Evolutionary conservation across 1,140 invertebrate genomes (phyloP).

Genomic region (Heliconius nattereri): DNA sequence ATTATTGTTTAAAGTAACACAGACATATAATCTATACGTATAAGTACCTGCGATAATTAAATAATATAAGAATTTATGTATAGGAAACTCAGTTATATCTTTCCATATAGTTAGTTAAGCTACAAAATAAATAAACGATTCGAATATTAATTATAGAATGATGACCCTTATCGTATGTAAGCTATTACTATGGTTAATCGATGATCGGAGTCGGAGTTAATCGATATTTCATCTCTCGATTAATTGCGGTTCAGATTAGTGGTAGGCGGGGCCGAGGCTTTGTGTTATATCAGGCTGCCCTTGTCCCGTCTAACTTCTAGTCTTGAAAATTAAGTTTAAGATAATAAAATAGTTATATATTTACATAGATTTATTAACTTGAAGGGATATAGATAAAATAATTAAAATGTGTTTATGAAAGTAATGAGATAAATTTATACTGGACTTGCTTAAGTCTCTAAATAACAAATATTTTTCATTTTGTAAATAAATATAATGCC

Average conservation of each 20-base stretch:
- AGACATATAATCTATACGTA: background rate
- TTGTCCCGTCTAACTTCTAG: slow-evolving; percentile 49
- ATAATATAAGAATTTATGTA: background rate
- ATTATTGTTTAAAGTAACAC: background rate
- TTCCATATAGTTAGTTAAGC: background rate
- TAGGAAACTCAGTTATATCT: background rate
- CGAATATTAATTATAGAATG: slow-evolving; percentile 9
- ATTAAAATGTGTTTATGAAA: too few relatives aligned
- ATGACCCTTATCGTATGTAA: slow-evolving; percentile 11
- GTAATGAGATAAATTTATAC: too few relatives aligned
- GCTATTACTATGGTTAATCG: slow-evolving; percentile 39
- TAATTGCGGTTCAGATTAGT: slow-evolving; percentile 71
- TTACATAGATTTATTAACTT: background rate
- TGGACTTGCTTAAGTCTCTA: too few relatives aligned
- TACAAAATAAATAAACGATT: background rate
- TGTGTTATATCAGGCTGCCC: slow-evolving; percentile 60
- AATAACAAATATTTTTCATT: too few relatives aligned
- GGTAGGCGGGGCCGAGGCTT: slow-evolving; percentile 62
- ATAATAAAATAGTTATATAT: background rate
- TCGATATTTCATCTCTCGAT: slow-evolving; percentile 67
- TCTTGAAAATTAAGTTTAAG: slow-evolving; percentile 44
- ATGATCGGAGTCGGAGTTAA: slow-evolving; percentile 49
- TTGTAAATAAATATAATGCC: too few relatives aligned
- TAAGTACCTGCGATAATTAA: too few relatives aligned
- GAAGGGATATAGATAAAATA: too few relatives aligned